phyloP scores from a whole-genome alignment of 2,113 vertebrate genomes.

The Phrynosoma blainvillii region DNA sequence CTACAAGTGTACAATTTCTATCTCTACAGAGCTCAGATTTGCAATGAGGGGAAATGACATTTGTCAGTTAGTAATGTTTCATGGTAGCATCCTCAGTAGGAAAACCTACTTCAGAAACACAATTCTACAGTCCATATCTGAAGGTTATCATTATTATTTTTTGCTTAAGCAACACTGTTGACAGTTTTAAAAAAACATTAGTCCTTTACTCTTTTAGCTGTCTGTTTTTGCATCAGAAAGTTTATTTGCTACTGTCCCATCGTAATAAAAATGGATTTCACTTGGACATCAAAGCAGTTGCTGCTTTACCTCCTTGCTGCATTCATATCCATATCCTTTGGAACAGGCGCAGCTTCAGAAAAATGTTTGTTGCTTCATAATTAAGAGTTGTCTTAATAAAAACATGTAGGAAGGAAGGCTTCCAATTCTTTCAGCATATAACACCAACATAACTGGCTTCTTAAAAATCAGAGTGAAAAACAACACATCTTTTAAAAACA shows the following conservation, averaged over 20 bases:
- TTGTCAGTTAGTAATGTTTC: slow-evolving; percentile 34
- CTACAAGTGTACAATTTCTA: slow-evolving; percentile 56
- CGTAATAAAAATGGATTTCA: slow-evolving; percentile 52
- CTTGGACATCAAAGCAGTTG: slow-evolving; percentile 41
- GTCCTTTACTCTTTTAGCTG: slow-evolving; percentile 29
- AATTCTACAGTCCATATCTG: background rate
- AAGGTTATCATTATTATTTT: slow-evolving; percentile 23
- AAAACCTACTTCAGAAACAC: slow-evolving; percentile 17
- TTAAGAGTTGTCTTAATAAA: slow-evolving; percentile 59
- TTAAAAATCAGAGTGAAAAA: slow-evolving; percentile 72
- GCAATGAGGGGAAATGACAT: slow-evolving; percentile 45
- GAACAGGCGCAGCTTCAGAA: slow-evolving; percentile 56
- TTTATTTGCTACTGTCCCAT: slow-evolving; percentile 29
- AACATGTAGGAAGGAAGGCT: slow-evolving; percentile 56
- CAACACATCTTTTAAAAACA: slow-evolving; percentile 40
- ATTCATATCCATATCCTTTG: slow-evolving; percentile 55
- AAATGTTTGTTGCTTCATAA: slow-evolving; percentile 37
- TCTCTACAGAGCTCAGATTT: slow-evolving; percentile 45
- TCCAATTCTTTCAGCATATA: slow-evolving; percentile 58
- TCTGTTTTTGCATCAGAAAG: slow-evolving; percentile 34
- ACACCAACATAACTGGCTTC: slow-evolving; percentile 66
- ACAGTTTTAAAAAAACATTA: slow-evolving; percentile 3
- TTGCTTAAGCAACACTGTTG: background rate
- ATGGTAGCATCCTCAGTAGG: slow-evolving; percentile 23
- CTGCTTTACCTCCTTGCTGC: slow-evolving; percentile 56